Base-by-base conservation (phyloP, 2,888 invertebrate species). In the Dolomedes plantarius region DNA sequence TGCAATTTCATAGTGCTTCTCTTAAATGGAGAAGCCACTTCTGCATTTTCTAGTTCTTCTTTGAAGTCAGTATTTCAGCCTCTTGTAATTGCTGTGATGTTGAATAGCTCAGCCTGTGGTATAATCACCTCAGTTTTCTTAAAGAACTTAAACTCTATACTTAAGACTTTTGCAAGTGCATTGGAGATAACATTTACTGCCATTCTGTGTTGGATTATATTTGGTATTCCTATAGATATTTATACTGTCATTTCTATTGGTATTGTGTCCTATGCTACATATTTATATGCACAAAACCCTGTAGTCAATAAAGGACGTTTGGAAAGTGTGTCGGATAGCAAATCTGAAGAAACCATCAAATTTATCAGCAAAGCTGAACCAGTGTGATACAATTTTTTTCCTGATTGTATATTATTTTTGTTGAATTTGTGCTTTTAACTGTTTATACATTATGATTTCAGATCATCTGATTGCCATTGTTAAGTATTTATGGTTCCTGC, bases 131-230 rank as follows among this genome's bases (percentile, higher is more conserved):
- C 97, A 91, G 96, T 98, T 91, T 98, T 98, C 91, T 92, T 98
- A 29, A 96, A 96, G 91, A 96, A 95, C 90, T 93, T 98, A 90
- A 98, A 98, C 91, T 98, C 98, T 0, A 98, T 98, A 90, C 92
- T 98, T 76, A 98, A 98, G 92, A 97, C 97, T 0, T 98, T 98
- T 92, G 98, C 98, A 0, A 96, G 97, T 92, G 98, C 97, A 16
- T 92, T 98, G 89, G 98, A 98, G 91, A 92, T 98, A 39, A 93
- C 97, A 76, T 95, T 98, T 90, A 98, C 98, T 0, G 98, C 98
- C 0, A 92, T 98, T 16, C 93, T 97, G 0, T 96, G 97, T 90
- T 96, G 95, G 93, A 88, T 92, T 67, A 91, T 98, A 71, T 97
- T 98, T 91, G 94, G 94, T 89, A 97, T 97, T 91, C 94, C 96